Percentiles rank a stretch among this genome's conserved stretches.
phyloP scores from a whole-genome alignment of 2,888 invertebrate species.

The Autographa gamma region DNA sequence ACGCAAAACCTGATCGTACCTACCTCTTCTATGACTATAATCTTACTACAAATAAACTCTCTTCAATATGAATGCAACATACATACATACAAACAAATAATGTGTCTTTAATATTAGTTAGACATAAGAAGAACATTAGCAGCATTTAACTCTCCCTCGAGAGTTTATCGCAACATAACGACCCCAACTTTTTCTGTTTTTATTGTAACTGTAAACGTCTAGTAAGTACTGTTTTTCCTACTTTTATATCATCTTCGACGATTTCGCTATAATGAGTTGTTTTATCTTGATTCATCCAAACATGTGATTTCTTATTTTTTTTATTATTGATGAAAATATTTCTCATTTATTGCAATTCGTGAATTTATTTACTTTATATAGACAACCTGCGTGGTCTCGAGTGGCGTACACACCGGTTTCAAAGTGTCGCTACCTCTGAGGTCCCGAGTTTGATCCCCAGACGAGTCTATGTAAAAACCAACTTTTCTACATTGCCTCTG shows the following conservation, averaged over 20 bases:
- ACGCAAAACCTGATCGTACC: too few species aligned
- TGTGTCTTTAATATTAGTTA: constrained; percentile 7
- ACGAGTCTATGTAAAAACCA: too few species aligned
- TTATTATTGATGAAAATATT: not conserved
- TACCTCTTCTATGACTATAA: too few species aligned
- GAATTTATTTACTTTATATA: too few species aligned
- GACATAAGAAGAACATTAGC: constrained; percentile 45
- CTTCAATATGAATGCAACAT: not conserved
- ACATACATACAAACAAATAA: constrained; percentile 18
- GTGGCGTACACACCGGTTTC: too few species aligned
- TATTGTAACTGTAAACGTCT: constrained; percentile 40
- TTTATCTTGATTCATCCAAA: not conserved
- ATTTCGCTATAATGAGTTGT: constrained; percentile 11
- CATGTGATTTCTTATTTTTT: not conserved
- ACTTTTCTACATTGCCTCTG: too few species aligned
- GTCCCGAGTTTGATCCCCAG: too few species aligned
- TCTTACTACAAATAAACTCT: too few species aligned
- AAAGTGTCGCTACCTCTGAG: too few species aligned
- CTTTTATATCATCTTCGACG: constrained; percentile 12
- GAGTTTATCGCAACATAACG: constrained; percentile 48
- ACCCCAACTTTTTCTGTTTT: constrained; percentile 44
- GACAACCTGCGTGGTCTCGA: too few species aligned
- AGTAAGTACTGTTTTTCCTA: constrained; percentile 40
- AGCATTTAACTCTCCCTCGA: constrained; percentile 22
- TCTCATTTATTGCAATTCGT: too few species aligned